These are phyloP conservation scores for Meda fulgida DNA, from an alignment of 2,797 vertebrate genomes.

Conservation along the genomic window DNA sequence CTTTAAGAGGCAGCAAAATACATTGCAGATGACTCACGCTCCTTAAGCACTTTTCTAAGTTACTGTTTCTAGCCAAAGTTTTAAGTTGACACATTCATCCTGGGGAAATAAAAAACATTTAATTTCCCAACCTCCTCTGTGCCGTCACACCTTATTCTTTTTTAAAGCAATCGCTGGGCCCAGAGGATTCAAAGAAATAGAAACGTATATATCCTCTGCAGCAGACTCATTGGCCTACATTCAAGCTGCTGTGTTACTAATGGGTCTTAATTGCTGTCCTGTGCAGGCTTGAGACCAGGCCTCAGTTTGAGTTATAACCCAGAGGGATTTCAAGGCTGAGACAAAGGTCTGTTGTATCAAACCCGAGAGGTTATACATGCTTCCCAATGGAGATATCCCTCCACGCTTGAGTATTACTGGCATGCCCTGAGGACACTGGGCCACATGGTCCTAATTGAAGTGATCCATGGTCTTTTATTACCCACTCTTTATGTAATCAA, in stretches of 20 bases:
- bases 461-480: slow-evolving; percentile 32
- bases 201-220: slow-evolving; percentile 19
- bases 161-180: slow-evolving; percentile 10
- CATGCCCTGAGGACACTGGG: slow-evolving; percentile 4
- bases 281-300: slow-evolving; percentile 35
- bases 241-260: slow-evolving; percentile 48
- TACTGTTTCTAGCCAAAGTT: not conserved
- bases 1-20: not conserved
- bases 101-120: no score
- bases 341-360: slow-evolving; percentile 28
- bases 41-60: not conserved
- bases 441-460: slow-evolving; percentile 35
- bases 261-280: slow-evolving; percentile 48
- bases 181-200: slow-evolving; percentile 30
- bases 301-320: slow-evolving; percentile 44
- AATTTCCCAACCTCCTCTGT: not conserved
- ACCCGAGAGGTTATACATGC: slow-evolving; percentile 21
- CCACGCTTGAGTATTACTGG: slow-evolving; percentile 4
- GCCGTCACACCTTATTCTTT: not conserved
- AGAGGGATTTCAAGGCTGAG: slow-evolving; percentile 28
- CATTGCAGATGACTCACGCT: not conserved
- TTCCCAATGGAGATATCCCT: slow-evolving; percentile 34
- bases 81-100: slow-evolving; percentile 10
- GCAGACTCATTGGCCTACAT: slow-evolving; percentile 17
- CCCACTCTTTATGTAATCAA: slow-evolving; percentile 48